Conservation (phyloP, 2,797 vertebrate species). For the Mus spretus region DNA sequence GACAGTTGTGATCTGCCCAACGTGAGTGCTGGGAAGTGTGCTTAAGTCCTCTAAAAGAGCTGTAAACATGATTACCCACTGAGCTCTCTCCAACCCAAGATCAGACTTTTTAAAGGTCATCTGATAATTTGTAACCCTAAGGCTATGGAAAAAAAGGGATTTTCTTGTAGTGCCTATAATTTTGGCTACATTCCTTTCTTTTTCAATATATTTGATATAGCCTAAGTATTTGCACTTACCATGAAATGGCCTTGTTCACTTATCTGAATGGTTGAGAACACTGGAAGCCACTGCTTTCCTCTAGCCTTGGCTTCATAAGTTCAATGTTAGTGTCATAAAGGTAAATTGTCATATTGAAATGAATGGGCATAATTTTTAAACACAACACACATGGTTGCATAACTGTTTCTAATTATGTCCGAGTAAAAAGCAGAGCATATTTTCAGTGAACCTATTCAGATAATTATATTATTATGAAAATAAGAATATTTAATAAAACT, state of each 20-base stretch:
- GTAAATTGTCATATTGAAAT: conserved; percentile 3
- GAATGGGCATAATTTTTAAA: conserved; percentile 49
- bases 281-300: background rate
- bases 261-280: background rate
- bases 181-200: background rate
- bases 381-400: background rate
- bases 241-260: background rate
- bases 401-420: conserved; percentile 41
- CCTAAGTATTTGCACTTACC: background rate
- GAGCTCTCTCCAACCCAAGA: background rate
- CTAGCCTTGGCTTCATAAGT: conserved; percentile 44
- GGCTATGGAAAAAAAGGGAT: background rate
- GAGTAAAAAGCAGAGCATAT: conserved; percentile 31
- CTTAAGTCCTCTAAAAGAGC: background rate
- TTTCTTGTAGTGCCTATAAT: conserved; percentile 9
- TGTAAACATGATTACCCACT: background rate
- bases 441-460: background rate
- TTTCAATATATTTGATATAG: conserved; percentile 2
- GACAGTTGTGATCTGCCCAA: background rate
- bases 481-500: background rate
- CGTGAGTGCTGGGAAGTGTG: background rate
- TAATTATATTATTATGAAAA: background rate
- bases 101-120: conserved; percentile 3
- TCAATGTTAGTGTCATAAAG: background rate
- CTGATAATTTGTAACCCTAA: background rate